Evolutionary conservation across 2,888 invertebrate genomes (phyloP).

Genomic region (Chaetogeoica ovagalla): DNA sequence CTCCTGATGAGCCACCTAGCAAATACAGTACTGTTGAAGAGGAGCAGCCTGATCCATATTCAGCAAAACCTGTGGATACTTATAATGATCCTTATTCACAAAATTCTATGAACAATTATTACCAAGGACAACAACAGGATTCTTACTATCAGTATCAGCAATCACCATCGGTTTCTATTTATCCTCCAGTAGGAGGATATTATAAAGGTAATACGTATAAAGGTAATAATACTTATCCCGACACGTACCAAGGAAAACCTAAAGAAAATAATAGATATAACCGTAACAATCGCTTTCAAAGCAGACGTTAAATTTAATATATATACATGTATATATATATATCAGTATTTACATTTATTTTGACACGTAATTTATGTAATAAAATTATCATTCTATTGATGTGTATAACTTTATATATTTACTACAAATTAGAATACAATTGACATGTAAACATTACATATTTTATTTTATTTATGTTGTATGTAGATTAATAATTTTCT

Average conservation of each 20-base stretch:
- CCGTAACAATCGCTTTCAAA: constrained; percentile 38
- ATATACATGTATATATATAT: background rate
- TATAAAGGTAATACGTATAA: constrained; percentile 22
- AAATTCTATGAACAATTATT: constrained; percentile 28
- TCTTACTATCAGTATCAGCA: constrained; percentile 31
- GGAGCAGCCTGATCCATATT: constrained; percentile 35
- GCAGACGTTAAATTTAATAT: constrained; percentile 25
- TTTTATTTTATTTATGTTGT: constrained; percentile 19
- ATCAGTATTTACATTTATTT: background rate
- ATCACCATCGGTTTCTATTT: background rate
- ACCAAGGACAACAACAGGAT: constrained; percentile 11
- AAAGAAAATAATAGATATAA: constrained; percentile 35
- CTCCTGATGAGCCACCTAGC: background rate
- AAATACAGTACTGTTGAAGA: background rate
- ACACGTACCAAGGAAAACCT: constrained; percentile 14
- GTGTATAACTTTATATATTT: background rate
- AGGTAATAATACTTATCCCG: constrained; percentile 31
- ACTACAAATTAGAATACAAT: background rate
- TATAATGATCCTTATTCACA: constrained; percentile 46
- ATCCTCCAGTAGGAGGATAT: background rate
- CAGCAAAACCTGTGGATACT: constrained; percentile 17
- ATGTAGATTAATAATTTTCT: background rate
- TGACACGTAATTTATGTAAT: background rate
- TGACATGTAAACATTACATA: constrained; percentile 1
- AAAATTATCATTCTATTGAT: background rate